Evolutionary conservation across 1,140 invertebrate genomes (phyloP).

Genomic region (Neuroterus valhalla): DNA sequence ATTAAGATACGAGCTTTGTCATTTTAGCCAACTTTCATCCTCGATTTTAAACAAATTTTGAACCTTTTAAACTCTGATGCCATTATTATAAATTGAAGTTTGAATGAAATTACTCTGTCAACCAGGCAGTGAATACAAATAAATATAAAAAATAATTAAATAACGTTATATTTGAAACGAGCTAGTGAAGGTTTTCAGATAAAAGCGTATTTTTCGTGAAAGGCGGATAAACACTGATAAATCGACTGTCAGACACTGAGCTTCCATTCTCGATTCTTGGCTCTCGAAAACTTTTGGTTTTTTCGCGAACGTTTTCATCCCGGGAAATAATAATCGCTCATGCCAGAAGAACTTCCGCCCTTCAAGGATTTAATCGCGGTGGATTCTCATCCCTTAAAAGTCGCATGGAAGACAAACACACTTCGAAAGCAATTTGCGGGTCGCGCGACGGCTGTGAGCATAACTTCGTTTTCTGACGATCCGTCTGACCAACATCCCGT

Average conservation of each 20-base stretch:
- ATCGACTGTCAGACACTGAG: constrained; percentile 8
- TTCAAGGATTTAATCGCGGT: constrained; percentile 6
- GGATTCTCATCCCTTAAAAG: constrained; percentile 21
- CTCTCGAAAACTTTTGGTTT: background rate
- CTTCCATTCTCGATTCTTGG: background rate
- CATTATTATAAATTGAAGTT: too few relatives aligned
- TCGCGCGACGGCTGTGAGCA: constrained; percentile 31
- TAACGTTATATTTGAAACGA: too few relatives aligned
- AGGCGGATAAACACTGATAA: constrained; percentile 4
- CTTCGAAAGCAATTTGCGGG: constrained; percentile 44
- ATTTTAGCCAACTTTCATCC: too few relatives aligned
- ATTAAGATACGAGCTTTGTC: too few relatives aligned
- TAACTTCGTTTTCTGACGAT: constrained; percentile 35
- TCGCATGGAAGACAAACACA: constrained; percentile 35
- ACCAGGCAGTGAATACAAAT: too few relatives aligned
- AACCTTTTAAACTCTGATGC: too few relatives aligned
- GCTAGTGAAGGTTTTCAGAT: background rate
- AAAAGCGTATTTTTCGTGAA: constrained; percentile 25
- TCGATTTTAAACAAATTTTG: too few relatives aligned
- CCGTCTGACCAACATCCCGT: constrained; percentile 22
- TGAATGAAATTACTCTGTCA: too few relatives aligned
- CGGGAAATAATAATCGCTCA: constrained; percentile 19
- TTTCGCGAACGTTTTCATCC: background rate
- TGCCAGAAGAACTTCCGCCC: constrained; percentile 2
- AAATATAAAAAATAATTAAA: too few relatives aligned